Base-by-base conservation (phyloP, 2,797 vertebrate species). In the Oreochromis grahami region DNA sequence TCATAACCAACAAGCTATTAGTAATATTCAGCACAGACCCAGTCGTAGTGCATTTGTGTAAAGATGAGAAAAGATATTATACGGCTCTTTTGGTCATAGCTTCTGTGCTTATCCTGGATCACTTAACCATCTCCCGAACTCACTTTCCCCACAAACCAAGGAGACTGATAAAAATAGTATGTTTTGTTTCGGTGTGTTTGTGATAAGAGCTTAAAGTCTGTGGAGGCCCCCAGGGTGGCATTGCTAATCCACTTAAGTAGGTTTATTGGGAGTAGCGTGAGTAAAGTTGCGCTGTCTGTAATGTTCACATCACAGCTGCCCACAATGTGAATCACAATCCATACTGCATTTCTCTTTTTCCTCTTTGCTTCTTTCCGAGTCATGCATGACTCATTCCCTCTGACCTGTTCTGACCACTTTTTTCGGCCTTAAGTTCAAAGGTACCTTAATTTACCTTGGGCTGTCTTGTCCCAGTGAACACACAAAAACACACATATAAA, bases 241-340 rank as follows among this genome's bases (percentile, higher is more conserved):
- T 91, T 90, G 88, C 91, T 94, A 96, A 96, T 95, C 94, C 91
- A 95, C 92, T 96, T 92, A 95, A 92, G 91, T 91, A 89, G 91
- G 87, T 94, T 94, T 94, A 91, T 93, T 93, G 90, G 91, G 89
- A 92, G 87, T 81, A 93, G 89, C 83, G 51, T 93, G 91, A 90
- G 90, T 89, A 91, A 91, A 93, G 89, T 94, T 90, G 81, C 88
- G 90, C 92, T 94, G 92, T 94, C 89, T 94, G 90, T 90, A 91
- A 88, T 84, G 89, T 86, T 94, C 87, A 94, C 91, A 93, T 95
- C 95, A 94, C 89, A 79, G 87, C 83, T 93, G 89, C 87, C 88
- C 91, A 92, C 88, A 85, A 90, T 89, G 63, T 90, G 86, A 94
- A 93, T 95, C 92, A 93, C 86, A 91, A 86, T 88, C 79, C 83